phyloP scores from a whole-genome alignment of 2,888 invertebrate genomes.

The Deilephila porcellus region DNA sequence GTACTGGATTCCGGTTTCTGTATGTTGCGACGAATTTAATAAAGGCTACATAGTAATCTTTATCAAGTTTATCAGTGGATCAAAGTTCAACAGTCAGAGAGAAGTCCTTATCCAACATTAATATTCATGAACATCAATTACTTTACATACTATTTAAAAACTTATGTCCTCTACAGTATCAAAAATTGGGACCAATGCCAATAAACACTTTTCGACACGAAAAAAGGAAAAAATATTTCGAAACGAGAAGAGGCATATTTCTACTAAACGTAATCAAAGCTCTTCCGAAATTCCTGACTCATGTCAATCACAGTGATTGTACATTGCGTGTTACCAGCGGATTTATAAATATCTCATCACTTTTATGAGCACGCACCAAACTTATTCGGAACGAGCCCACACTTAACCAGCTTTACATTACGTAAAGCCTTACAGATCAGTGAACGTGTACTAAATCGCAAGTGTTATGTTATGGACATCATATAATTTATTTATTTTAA shows the following conservation, averaged over 20 bases:
- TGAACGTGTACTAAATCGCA: background rate
- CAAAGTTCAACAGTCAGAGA: too few relatives aligned
- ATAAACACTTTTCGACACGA: too few relatives aligned
- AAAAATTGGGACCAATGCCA: too few relatives aligned
- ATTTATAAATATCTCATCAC: background rate
- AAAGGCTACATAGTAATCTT: too few relatives aligned
- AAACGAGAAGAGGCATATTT: background rate
- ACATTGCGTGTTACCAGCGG: background rate
- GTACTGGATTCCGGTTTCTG: too few relatives aligned
- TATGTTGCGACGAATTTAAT: too few relatives aligned
- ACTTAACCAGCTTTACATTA: constrained; percentile 5
- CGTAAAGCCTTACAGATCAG: constrained; percentile 5
- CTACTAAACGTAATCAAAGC: background rate
- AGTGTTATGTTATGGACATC: background rate
- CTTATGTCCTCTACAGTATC: too few relatives aligned
- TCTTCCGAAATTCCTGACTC: background rate
- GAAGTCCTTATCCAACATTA: too few relatives aligned
- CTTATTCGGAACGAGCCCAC: constrained; percentile 11
- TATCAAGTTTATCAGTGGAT: too few relatives aligned
- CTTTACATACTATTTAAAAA: too few relatives aligned
- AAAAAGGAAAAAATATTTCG: too few relatives aligned
- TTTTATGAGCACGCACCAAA: constrained; percentile 6
- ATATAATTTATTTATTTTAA: constrained; percentile 1
- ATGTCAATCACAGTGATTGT: background rate
- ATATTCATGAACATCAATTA: too few relatives aligned